Percentiles rank a stretch among this genome's conserved stretches.
phyloP scores from a whole-genome alignment of 2,888 invertebrate species.

The Helleia helle region DNA sequence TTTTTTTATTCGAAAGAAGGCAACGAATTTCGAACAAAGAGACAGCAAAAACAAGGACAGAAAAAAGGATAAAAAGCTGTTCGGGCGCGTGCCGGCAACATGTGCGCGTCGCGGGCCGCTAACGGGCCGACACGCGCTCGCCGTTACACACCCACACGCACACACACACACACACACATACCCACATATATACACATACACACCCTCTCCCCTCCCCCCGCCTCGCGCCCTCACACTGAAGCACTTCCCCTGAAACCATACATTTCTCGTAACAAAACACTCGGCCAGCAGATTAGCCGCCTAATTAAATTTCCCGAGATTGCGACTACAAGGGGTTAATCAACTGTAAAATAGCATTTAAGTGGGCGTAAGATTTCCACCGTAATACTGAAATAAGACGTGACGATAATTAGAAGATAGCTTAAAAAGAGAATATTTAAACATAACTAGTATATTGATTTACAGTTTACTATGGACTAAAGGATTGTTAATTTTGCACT shows the following conservation, averaged over 20 bases:
- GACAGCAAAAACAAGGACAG: conserved; percentile 53
- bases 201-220: conserved; percentile 25
- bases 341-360: conserved; percentile 39
- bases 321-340: conserved; percentile 50
- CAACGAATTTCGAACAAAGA: conserved; percentile 54
- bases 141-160: conserved; percentile 45
- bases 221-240: conserved; percentile 33
- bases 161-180: too few relatives aligned
- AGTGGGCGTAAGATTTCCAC: conserved; percentile 7
- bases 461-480: too few relatives aligned
- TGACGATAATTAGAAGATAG: too few relatives aligned
- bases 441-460: too few relatives aligned
- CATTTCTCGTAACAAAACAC: conserved; percentile 52
- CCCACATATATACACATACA: too few relatives aligned
- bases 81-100: conserved; percentile 69
- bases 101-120: conserved; percentile 57
- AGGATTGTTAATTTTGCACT: too few relatives aligned
- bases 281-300: conserved; percentile 59
- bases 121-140: conserved; percentile 50
- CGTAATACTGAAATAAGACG: conserved; percentile 2
- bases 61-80: conserved; percentile 58
- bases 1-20: conserved; percentile 21
- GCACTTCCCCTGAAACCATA: conserved; percentile 66
- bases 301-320: conserved; percentile 68
- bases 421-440: too few relatives aligned